These are phyloP conservation scores for Ursus arctos DNA, from an alignment of 2,113 vertebrate genomes.

Conservation along the genomic window DNA sequence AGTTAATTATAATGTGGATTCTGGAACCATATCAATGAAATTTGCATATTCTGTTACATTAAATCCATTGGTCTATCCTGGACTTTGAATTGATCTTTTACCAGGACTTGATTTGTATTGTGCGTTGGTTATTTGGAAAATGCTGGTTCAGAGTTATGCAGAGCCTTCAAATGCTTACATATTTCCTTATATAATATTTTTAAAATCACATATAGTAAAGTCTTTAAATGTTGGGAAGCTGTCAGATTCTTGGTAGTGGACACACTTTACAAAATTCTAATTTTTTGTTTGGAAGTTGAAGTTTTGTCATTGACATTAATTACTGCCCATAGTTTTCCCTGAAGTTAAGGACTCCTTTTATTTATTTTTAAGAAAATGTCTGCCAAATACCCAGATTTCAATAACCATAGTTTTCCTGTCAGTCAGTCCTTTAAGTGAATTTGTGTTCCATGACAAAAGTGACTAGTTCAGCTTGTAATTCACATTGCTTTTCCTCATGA, in stretches of 20 bases:
- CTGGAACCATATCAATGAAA: not conserved
- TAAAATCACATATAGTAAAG: not conserved
- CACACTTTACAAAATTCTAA: conserved; percentile 11
- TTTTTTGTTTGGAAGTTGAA: conserved; percentile 25
- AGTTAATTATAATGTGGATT: not conserved
- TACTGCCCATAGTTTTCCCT: not conserved
- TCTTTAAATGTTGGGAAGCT: not conserved
- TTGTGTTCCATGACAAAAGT: not conserved
- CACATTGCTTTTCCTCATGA: not conserved
- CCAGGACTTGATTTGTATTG: not conserved
- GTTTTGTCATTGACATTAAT: not conserved
- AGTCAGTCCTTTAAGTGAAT: not conserved
- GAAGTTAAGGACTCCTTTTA: not conserved
- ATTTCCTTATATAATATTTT: not conserved
- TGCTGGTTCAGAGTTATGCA: not conserved
- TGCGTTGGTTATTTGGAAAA: conserved; percentile 1
- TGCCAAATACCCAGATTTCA: not conserved
- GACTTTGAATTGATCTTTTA: not conserved
- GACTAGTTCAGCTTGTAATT: not conserved
- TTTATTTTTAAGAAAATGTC: conserved; percentile 48
- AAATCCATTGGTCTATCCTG: not conserved
- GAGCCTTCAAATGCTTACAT: not conserved
- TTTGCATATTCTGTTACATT: not conserved
- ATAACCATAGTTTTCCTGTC: not conserved
- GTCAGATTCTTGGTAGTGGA: not conserved